Base-by-base conservation (phyloP, 1,140 invertebrate species). In the Camponotus floridanus region DNA sequence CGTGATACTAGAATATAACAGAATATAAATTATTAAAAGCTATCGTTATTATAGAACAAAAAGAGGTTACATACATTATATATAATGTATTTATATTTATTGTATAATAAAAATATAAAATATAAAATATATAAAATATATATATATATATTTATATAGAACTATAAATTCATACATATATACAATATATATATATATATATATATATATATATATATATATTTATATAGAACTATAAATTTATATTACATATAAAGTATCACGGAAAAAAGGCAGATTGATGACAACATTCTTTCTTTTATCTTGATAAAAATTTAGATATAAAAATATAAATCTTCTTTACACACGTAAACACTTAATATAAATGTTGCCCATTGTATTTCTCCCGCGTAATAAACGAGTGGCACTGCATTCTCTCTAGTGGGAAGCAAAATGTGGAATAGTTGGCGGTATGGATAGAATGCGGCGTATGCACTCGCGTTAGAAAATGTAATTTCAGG, bases 401-500 rank as follows among this genome's bases (percentile, higher is more conserved):
- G 18, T 15, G 18, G 6, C 55, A 31, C 8, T 33, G 42, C 18
- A 42, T 15, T 61, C 78, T 59, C 15, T 15, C 5, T 36, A 18
- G 7, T 26, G 21, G 26, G 3, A 62, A 67, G 68, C 15, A 31
- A 61, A 73, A 73, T 73, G 70, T 33, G 26, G 26, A 39, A 83
- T 79, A 79, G 61, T 81, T 11, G 11, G 8, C 55, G 79, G 42
- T 51, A 45, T 18, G 76, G 67, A 51, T 68, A 33, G 51, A 73
- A 59, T 45, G 67, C 39, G 39, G 67, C 39, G 55, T 59, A 59
- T 45, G 55, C 79, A 8, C 39, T 59, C 36, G 36, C 51, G 36
- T 15, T n/a, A 21, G 51, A 33, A 73, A 83, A 74, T 83, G 79
- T 26, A 83, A 83, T 83, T 83, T 45, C n/a, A 21, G 18, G 21